Conservation (phyloP, 2,113 vertebrate genomes). For the Regulus satrapa region DNA sequence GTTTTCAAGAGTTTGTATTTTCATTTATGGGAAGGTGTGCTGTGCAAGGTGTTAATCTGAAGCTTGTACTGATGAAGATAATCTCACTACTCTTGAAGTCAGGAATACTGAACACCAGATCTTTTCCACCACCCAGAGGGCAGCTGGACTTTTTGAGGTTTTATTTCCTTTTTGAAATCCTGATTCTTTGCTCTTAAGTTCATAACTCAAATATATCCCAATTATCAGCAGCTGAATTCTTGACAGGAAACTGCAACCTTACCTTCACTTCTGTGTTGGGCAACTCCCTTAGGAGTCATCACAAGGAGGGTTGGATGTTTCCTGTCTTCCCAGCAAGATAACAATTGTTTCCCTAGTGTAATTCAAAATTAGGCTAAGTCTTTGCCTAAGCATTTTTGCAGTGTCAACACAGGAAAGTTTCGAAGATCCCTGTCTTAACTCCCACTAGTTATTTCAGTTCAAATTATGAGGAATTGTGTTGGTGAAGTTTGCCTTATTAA, state of each 20-base stretch:
- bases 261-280: not conserved
- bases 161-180: not conserved
- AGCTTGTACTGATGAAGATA: not conserved
- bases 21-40: not conserved
- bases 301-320: not conserved
- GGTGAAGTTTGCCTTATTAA: not conserved
- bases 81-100: not conserved
- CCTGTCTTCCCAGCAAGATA: not conserved
- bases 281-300: not conserved
- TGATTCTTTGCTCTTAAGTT: not conserved
- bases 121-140: not conserved
- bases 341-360: not conserved
- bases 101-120: not conserved
- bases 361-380: not conserved
- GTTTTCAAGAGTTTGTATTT: not conserved
- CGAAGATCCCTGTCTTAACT: not conserved
- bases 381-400: not conserved
- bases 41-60: not conserved
- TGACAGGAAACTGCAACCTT: not conserved
- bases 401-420: not conserved
- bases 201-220: not conserved
- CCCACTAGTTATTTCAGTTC: not conserved
- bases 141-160: not conserved
- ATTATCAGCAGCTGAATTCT: not conserved
- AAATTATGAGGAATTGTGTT: not conserved